Evolutionary conservation across 2,888 invertebrate genomes (phyloP).

Genomic region (Bhutanitis thaidina): DNA sequence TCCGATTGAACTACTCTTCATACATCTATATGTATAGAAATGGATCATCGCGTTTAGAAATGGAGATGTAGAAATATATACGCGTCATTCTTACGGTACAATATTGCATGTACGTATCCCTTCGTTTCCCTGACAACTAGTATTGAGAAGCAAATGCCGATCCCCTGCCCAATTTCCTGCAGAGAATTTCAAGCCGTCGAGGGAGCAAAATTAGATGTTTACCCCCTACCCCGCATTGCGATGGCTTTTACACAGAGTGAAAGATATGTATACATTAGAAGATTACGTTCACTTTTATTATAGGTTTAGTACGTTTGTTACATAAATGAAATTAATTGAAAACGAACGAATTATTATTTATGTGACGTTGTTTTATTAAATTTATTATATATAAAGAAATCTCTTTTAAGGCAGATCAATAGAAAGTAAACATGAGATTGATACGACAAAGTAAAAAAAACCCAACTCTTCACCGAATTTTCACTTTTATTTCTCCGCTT

Average conservation of each 20-base stretch:
- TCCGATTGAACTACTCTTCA: too few species aligned
- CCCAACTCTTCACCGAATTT: background rate
- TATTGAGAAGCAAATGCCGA: conserved; percentile 8
- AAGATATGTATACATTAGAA: conserved; percentile 4
- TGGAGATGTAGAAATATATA: too few species aligned
- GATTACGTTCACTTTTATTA: conserved; percentile 10
- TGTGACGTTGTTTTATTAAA: too few species aligned
- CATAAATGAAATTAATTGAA: too few species aligned
- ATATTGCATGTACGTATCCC: background rate
- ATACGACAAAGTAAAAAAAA: background rate
- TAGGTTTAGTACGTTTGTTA: conserved; percentile 2
- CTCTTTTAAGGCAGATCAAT: too few species aligned
- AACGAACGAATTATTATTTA: too few species aligned
- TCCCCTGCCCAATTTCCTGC: conserved; percentile 18
- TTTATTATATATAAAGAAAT: too few species aligned
- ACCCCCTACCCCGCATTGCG: conserved; percentile 5
- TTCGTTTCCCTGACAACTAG: conserved; percentile 1
- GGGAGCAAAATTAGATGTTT: conserved; percentile 18
- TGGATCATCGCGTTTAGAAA: too few species aligned
- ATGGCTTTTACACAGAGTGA: conserved; percentile 6
- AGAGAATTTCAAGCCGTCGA: conserved; percentile 9
- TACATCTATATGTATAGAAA: too few species aligned
- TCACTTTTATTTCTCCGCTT: conserved; percentile 22
- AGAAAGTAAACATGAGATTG: too few species aligned
- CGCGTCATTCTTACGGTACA: background rate